Percentiles rank a stretch among this genome's conserved stretches.
Evolutionary conservation across 1,140 invertebrate species (phyloP).

Genomic region (Ruditapes philippinarum): DNA sequence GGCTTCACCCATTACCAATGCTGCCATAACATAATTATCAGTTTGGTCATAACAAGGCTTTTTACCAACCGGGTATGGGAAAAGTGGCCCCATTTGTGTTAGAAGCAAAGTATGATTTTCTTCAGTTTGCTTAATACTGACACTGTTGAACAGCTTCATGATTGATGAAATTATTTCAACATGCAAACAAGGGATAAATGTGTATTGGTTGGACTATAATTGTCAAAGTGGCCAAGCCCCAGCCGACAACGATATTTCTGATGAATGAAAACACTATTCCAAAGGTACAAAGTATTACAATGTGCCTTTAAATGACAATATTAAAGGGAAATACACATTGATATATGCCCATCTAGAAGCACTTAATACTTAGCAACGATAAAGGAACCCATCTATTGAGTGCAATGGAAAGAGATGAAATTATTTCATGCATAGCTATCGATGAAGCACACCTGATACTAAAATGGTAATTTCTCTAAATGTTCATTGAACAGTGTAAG

Average conservation of each 20-base stretch:
- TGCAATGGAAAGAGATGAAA: conserved; percentile 17
- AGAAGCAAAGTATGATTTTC: conserved; percentile 4
- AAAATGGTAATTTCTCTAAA: conserved; percentile 23
- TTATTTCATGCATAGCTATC: conserved; percentile 30
- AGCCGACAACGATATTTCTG: conserved; percentile 13
- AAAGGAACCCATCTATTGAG: conserved; percentile 4
- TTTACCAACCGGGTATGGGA: conserved; percentile 24
- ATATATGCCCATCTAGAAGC: conserved; percentile 30
- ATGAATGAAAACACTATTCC: not conserved
- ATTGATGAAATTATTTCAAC: conserved; percentile 13
- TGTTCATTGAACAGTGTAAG: conserved; percentile 2
- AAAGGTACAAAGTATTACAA: not conserved
- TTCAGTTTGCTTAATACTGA: conserved; percentile 19
- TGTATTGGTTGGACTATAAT: conserved; percentile 13
- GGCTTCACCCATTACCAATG: too few species aligned
- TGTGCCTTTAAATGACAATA: conserved; percentile 20
- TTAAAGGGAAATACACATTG: conserved; percentile 28
- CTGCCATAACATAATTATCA: too few species aligned
- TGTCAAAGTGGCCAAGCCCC: conserved; percentile 19
- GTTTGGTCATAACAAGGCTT: too few species aligned
- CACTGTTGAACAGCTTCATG: conserved; percentile 29
- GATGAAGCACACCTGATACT: conserved; percentile 30
- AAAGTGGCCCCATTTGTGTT: conserved; percentile 31
- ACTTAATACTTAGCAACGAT: conserved; percentile 18
- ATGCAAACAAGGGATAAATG: conserved; percentile 14